Percentiles rank a stretch among this genome's conserved stretches.
Conservation (phyloP, 1,140 invertebrate genomes). For the Drosophila willistoni region DNA sequence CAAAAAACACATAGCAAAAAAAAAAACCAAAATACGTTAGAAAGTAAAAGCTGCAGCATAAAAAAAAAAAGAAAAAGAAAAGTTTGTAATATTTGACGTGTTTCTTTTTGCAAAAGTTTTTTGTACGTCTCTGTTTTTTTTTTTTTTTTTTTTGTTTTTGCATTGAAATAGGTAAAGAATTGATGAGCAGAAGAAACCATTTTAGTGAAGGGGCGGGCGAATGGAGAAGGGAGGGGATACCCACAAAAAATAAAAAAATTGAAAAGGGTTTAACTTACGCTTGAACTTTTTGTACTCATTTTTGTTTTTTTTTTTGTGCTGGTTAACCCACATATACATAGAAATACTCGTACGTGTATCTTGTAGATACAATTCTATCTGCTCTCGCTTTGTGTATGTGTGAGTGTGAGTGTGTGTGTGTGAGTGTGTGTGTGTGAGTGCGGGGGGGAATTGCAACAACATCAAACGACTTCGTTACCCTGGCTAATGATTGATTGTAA, state of each 20-base stretch:
- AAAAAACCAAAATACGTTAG: slow-evolving; percentile 45
- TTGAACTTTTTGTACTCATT: slow-evolving; percentile 56
- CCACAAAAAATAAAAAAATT: slow-evolving; percentile 47
- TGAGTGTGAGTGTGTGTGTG: not conserved
- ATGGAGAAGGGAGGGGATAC: not conserved
- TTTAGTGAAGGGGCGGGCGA: not conserved
- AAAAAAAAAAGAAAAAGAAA: slow-evolving; percentile 52
- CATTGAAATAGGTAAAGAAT: slow-evolving; percentile 54
- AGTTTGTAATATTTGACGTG: slow-evolving; percentile 80
- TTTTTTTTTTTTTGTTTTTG: slow-evolving; percentile 46
- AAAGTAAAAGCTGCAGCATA: slow-evolving; percentile 60
- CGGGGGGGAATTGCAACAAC: slow-evolving; percentile 15
- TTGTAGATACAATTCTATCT: slow-evolving; percentile 33
- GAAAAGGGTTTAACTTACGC: slow-evolving; percentile 72
- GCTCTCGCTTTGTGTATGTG: slow-evolving; percentile 26
- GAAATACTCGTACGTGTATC: slow-evolving; percentile 40
- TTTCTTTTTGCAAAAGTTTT: slow-evolving; percentile 55
- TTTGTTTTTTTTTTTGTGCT: slow-evolving; percentile 25
- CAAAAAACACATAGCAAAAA: slow-evolving; percentile 2
- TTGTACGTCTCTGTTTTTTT: slow-evolving; percentile 32
- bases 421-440: not conserved
- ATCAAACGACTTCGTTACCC: slow-evolving; percentile 30
- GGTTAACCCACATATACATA: slow-evolving; percentile 50
- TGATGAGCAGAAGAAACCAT: not conserved
- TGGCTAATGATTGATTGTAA: slow-evolving; percentile 78